A percentile compares a stretch with the other conserved stretches of the same genome.
These are phyloP conservation scores for Cephalopterus ornatus DNA, from an alignment of 2,113 vertebrate genomes.

Conservation along the genomic window DNA sequence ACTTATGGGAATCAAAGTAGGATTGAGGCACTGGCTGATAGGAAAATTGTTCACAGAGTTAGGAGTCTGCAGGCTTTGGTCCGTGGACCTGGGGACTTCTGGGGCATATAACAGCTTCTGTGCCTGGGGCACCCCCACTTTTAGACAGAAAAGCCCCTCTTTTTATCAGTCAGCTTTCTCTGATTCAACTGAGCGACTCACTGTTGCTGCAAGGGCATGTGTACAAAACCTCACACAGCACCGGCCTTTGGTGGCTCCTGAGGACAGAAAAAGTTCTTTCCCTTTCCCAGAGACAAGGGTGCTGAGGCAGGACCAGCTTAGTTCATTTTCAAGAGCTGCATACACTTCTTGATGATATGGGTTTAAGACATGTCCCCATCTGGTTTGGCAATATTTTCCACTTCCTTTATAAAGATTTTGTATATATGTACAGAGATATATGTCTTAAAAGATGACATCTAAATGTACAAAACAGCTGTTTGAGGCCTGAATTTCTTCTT, in stretches of 20 bases:
- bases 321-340: neutral
- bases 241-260: neutral
- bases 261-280: neutral
- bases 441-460: neutral
- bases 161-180: neutral
- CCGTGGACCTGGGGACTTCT: neutral
- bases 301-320: neutral
- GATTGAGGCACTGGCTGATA: neutral
- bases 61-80: neutral
- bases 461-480: neutral
- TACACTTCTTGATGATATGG: neutral
- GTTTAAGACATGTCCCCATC: accelerated
- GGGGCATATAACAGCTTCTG: neutral
- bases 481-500: neutral
- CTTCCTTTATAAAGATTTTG: neutral
- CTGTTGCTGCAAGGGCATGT: neutral
- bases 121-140: neutral
- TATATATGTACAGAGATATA: neutral
- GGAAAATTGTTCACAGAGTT: neutral
- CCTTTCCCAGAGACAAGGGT: neutral
- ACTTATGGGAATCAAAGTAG: neutral
- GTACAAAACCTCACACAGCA: neutral
- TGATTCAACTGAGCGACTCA: neutral
- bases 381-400: neutral
- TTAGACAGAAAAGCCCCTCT: neutral